These are phyloP conservation scores for Machimus atricapillus DNA, from an alignment of 2,888 invertebrate genomes.

Conservation along the genomic window DNA sequence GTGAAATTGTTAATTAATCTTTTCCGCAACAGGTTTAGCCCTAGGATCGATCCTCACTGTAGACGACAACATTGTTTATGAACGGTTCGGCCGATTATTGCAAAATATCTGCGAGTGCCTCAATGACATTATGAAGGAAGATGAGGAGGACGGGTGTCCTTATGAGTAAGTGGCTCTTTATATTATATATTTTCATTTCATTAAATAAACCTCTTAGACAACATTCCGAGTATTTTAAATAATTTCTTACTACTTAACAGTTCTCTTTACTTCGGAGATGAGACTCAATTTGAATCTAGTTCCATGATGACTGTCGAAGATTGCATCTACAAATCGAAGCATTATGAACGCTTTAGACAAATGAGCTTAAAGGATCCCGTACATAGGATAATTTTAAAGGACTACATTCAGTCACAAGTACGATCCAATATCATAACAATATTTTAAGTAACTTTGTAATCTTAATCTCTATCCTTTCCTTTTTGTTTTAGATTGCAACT, in stretches of 20 bases:
- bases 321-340: conserved; percentile 71
- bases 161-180: conserved; percentile 64
- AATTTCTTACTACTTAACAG: conserved; percentile 52
- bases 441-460: background rate
- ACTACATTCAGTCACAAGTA: conserved; percentile 76
- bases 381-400: conserved; percentile 76
- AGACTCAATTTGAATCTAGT: conserved; percentile 57
- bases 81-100: conserved; percentile 76
- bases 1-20: background rate
- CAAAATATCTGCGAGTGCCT: conserved; percentile 78
- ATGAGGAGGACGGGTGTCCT: conserved; percentile 69
- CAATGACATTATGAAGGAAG: conserved; percentile 79
- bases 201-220: background rate
- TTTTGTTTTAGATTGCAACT: conserved; percentile 66
- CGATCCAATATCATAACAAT: conserved; percentile 43
- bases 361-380: conserved; percentile 79
- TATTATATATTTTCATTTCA: background rate
- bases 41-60: conserved; percentile 73
- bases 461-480: background rate
- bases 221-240: background rate
- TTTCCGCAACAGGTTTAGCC: conserved; percentile 62
- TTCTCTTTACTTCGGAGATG: conserved; percentile 62
- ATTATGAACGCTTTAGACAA: conserved; percentile 73
- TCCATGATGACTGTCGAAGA: conserved; percentile 61
- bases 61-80: conserved; percentile 73